phyloP scores from a whole-genome alignment of 2,797 vertebrate species.

The Limnodromus scolopaceus region DNA sequence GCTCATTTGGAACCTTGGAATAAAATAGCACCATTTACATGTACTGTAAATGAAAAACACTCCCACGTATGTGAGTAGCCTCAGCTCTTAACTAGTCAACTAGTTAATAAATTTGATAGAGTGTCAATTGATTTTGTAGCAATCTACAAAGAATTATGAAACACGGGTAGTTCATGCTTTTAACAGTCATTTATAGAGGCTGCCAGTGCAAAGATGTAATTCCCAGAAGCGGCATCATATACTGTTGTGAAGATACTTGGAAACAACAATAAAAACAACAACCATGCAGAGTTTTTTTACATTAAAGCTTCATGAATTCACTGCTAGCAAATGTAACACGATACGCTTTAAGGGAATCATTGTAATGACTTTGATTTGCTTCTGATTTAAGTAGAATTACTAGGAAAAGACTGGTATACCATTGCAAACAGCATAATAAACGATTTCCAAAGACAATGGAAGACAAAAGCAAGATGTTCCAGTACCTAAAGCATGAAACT shows the following conservation, averaged over 20 bases:
- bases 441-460: not conserved
- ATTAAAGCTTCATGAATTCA: not conserved
- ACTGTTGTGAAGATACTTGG: not conserved
- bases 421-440: not conserved
- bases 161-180: not conserved
- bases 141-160: not conserved
- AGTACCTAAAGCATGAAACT: not conserved
- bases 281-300: not conserved
- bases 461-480: not conserved
- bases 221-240: not conserved
- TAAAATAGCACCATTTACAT: not conserved
- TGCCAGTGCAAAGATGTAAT: not conserved
- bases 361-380: not conserved
- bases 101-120: not conserved
- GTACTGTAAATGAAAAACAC: not conserved
- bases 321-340: not conserved
- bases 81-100: not conserved
- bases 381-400: not conserved
- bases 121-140: not conserved
- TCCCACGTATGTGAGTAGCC: fast-evolving
- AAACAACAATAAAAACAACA: not conserved
- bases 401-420: not conserved
- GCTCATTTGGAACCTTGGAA: not conserved
- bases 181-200: not conserved
- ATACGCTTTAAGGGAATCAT: not conserved